Conservation (phyloP, 2,888 invertebrate genomes). For the Sericinus montela region DNA sequence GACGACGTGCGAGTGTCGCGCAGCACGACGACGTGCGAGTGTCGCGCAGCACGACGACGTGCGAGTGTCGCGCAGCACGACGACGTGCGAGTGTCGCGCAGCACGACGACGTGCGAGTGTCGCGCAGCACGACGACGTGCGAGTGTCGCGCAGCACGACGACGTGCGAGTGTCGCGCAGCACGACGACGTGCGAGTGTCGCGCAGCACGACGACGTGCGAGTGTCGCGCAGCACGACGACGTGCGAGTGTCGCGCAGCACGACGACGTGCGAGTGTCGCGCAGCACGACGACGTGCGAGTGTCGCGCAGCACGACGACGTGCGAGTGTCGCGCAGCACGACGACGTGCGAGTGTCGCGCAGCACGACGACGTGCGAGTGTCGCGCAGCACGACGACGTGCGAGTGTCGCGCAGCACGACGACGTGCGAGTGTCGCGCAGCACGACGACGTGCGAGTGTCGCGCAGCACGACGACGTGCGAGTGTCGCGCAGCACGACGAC, state of each 20-base stretch:
- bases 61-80: slow-evolving; percentile 15
- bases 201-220: background rate
- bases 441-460: background rate
- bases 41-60: no score
- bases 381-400: background rate
- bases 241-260: no score
- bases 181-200: background rate
- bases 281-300: background rate
- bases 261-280: slow-evolving; percentile 35
- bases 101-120: background rate
- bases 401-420: background rate
- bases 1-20: no score
- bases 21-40: no score
- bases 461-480: background rate
- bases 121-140: background rate
- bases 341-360: slow-evolving; percentile 15
- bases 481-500: background rate
- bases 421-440: background rate
- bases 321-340: background rate
- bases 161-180: slow-evolving; percentile 16
- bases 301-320: background rate
- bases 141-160: background rate
- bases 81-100: slow-evolving; percentile 25
- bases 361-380: slow-evolving; percentile 28
- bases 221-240: background rate